phyloP scores from a whole-genome alignment of 2,888 invertebrate genomes.

The Caenorhabditis sulstoni region DNA sequence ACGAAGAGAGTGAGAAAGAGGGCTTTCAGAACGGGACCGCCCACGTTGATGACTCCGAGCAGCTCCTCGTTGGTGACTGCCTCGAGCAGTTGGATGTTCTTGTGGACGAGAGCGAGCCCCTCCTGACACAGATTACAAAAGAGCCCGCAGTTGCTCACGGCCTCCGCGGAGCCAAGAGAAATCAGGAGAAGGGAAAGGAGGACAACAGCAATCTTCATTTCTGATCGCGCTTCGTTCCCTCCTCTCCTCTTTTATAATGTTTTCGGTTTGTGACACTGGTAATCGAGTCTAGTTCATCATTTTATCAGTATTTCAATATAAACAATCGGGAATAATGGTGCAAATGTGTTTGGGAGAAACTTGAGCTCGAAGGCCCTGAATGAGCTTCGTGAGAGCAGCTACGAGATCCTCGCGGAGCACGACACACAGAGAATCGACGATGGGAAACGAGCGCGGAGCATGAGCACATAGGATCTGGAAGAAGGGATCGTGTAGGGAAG shows the following conservation, averaged over 20 bases:
- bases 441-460: slow-evolving; percentile 22
- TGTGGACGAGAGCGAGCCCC: slow-evolving; percentile 23
- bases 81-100: slow-evolving; percentile 19
- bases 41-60: slow-evolving; percentile 21
- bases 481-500: not conserved
- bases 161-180: not conserved
- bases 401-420: slow-evolving; percentile 42
- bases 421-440: slow-evolving; percentile 35
- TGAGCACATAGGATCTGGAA: slow-evolving; percentile 22
- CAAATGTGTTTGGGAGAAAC: slow-evolving; percentile 20
- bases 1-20: not conserved
- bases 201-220: slow-evolving; percentile 18
- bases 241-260: not conserved
- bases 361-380: slow-evolving; percentile 24
- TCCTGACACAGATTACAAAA: slow-evolving; percentile 42
- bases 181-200: not conserved
- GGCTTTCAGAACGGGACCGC: not conserved
- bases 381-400: slow-evolving; percentile 5
- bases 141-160: slow-evolving; percentile 15
- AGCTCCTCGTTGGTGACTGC: slow-evolving; percentile 23
- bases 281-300: not conserved
- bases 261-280: not conserved
- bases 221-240: not conserved
- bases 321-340: slow-evolving; percentile 27
- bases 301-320: slow-evolving; percentile 15